Evolutionary conservation across 1,140 invertebrate species (phyloP), one percentile per base, ranked within the genome.

Genomic region (Spodoptera frugiperda): DNA sequence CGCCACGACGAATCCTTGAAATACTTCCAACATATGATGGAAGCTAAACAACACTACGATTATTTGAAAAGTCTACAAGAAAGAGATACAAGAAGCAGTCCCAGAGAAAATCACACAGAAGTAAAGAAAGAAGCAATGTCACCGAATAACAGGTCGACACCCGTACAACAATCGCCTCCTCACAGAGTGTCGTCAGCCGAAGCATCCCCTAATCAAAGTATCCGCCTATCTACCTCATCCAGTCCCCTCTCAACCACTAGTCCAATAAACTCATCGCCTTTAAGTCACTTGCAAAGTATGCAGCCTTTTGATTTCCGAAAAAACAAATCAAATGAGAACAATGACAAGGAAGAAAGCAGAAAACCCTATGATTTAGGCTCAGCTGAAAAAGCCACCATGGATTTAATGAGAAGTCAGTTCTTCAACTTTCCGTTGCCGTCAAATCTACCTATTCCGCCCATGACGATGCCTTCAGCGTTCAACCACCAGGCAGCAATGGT

Each of bases 251-350:
- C 95, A 61, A 92, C 94, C 55, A 95, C 93, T 84, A 95, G 95
- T 84, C 94, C 95, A 77, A 88, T 95, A 46, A 95, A 95, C 81
- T 95, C 95, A 81, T 98, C 98, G 6, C 97, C 98, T 1, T 94
- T 99, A 44, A 98, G 97, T 90, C 96, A 98, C 84, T 94, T 99
- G 21, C 98, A 99, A 93, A 98, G 96, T 83, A 99, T 99, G 98
- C 98, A 99, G 89, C 98, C 98, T 1, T 98, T 98, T 90, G 98
- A 99, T 89, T 99, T 98, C 87, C 96, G 98, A 17, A 97, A 98
- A 87, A 79, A 90, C 53, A 92, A 90, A 81, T 46, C 65, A 39
- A 85, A 78, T 71, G 87, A 92, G 51, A 79, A 46, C 51, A 85
- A 82, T 49, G 87, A 79, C 61, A 94, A 90, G 87, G 90, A 78